These are phyloP conservation scores for Sinopyrophorus schimmeli DNA, from an alignment of 2,888 invertebrate species.

Conservation along the genomic window DNA sequence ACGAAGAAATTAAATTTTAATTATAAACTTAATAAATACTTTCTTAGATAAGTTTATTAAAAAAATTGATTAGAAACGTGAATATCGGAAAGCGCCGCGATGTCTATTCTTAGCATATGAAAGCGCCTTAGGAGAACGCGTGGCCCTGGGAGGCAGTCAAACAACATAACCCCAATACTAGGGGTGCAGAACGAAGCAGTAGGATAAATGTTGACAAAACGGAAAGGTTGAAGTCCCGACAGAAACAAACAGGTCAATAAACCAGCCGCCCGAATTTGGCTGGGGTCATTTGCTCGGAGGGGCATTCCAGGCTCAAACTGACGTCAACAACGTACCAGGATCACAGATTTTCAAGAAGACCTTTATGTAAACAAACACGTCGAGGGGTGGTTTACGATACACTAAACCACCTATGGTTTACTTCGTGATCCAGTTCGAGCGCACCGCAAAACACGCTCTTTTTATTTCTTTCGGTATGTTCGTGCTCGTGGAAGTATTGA, in stretches of 20 bases:
- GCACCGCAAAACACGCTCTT: neutral
- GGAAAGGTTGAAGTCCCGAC: conserved; percentile 5
- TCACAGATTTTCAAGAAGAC: conserved; percentile 27
- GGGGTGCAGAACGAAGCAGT: conserved; percentile 15
- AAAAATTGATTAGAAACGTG: no score
- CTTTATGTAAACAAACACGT: conserved; percentile 25
- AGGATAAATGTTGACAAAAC: conserved; percentile 5
- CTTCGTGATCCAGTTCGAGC: neutral
- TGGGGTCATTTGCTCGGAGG: conserved; percentile 28
- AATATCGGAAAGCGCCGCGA: no score
- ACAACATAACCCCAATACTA: conserved; percentile 21
- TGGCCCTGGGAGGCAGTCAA: conserved; percentile 29
- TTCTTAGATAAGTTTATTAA: no score
- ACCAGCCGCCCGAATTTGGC: conserved; percentile 11
- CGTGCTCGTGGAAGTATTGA: neutral
- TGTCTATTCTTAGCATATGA: no score
- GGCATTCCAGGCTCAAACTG: conserved; percentile 32
- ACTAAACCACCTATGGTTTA: no score
- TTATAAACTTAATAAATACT: no score
- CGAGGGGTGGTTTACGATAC: conserved; percentile 1
- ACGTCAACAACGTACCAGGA: conserved; percentile 41
- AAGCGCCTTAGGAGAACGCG: conserved; percentile 27
- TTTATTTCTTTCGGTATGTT: conserved; percentile 1
- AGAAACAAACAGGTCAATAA: conserved; percentile 13
- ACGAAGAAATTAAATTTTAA: no score